Evolutionary conservation across 2,888 invertebrate species (phyloP), one percentile per base, ranked within the genome.

Genomic region (Orthonychiurus folsomi): DNA sequence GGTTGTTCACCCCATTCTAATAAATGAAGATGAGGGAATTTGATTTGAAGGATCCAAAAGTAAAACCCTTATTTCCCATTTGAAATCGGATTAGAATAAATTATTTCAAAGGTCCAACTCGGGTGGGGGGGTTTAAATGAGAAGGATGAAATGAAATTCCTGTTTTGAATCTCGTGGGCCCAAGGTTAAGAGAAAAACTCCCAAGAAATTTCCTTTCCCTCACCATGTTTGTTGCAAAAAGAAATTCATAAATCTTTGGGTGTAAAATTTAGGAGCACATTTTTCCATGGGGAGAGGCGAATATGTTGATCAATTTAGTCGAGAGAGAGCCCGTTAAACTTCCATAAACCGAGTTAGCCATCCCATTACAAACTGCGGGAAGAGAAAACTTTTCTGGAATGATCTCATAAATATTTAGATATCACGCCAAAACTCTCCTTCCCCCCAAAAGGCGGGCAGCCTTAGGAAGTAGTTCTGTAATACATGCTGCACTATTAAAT

Each of bases 391-490:
- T 64, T 62, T 60, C 55, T 28, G 57, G 61, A 64, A 64, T 61
- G 61, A 64, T 61, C 64, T 64, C 64, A 64, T 64, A 64, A 64
- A 64, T 64, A 64, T 64, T 64, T 64, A 64, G 64, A 62, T 61
- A 61, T 64, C 61, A 61, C 61, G 53, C 64, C 27, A 62, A 52
- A 37, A 37, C 58, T 53, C 59, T 27, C 50, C 57, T 28, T 57
- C 48, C 50, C 52, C 48, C 62, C 53, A 62, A 48, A 48, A 53
- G 59, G 50, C 58, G 15, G 37, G 9, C 37, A 37, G 37, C 37
- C 37, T 15, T 9, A 37, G 37, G 37, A 37, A 37, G 37, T 5
- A 15, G 37, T 15, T 37, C 9, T 37, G 37, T 37, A 37, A 37
- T 37, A 37, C 37, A 37, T 37, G 37, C 37, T 37, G 15, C 37